phyloP scores from a whole-genome alignment of 2,888 invertebrate genomes.

The Lepas anatifera region DNA sequence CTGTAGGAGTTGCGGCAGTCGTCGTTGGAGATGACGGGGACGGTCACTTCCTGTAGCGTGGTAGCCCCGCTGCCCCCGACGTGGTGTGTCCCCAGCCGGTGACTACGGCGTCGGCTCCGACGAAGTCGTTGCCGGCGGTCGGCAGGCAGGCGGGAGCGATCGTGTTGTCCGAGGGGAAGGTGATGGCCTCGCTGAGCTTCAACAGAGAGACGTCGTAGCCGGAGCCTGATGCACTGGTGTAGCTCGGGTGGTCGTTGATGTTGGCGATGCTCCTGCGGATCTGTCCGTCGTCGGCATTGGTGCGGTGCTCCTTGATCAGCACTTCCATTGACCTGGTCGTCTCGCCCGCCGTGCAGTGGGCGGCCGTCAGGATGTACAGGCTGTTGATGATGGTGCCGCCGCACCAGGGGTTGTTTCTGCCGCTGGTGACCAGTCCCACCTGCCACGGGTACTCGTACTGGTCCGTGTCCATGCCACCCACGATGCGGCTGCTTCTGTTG shows the following conservation, averaged over 20 bases:
- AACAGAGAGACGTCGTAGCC: neutral
- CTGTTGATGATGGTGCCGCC: neutral
- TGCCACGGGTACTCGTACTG: neutral
- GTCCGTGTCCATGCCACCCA: neutral
- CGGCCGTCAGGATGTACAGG: neutral
- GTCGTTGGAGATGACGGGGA: conserved; percentile 8
- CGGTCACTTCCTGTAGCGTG: conserved; percentile 7
- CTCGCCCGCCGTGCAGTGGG: neutral
- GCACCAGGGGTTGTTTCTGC: neutral
- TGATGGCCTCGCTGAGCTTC: neutral
- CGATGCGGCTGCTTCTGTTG: neutral
- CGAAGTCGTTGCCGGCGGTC: neutral
- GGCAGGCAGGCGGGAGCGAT: conserved; percentile 14
- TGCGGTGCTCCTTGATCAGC: too few relatives aligned
- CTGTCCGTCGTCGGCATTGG: neutral
- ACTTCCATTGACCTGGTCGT: too few relatives aligned
- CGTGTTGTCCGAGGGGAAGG: neutral
- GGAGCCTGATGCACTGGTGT: too few relatives aligned
- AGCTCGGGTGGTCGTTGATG: neutral
- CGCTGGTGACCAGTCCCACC: neutral
- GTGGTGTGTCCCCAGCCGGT: conserved; percentile 14
- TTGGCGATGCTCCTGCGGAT: neutral
- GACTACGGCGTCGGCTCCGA: neutral
- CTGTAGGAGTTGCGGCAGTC: neutral
- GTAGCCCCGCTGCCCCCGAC: neutral